Conservation (phyloP, 2,888 invertebrate species). For the Kuschelorhynchus macadamiae region DNA sequence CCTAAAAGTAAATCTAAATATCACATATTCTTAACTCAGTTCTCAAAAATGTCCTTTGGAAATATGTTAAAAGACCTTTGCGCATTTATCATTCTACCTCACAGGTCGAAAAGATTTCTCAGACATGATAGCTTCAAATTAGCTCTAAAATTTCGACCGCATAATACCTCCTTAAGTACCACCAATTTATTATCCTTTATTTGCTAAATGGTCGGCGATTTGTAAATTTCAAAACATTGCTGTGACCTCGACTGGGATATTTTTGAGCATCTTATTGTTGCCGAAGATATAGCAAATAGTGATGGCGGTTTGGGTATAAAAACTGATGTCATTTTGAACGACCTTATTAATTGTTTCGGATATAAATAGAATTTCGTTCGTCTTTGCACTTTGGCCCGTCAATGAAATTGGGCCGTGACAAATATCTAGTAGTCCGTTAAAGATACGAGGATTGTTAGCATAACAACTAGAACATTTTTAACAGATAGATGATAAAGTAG, state of each 20-base stretch:
- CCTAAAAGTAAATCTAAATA: no score
- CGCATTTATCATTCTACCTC: conserved; percentile 18
- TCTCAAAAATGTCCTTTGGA: conserved; percentile 5
- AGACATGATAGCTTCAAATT: conserved; percentile 23
- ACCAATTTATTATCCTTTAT: conserved; percentile 48
- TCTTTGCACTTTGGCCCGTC: no score
- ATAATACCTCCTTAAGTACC: conserved; percentile 59
- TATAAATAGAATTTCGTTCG: no score
- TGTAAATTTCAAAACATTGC: conserved; percentile 33
- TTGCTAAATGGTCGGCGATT: conserved; percentile 40
- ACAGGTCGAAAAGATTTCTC: conserved; percentile 30
- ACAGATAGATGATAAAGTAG: no score
- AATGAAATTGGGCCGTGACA: no score
- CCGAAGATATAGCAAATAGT: conserved; percentile 24
- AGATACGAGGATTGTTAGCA: no score
- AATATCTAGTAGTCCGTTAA: no score
- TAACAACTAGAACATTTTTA: no score
- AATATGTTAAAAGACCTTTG: conserved; percentile 7
- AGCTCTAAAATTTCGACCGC: conserved; percentile 32
- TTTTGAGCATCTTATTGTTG: conserved; percentile 32
- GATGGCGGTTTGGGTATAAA: conserved; percentile 25
- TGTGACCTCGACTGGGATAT: conserved; percentile 32
- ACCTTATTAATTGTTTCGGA: no score
- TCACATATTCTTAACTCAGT: no score
- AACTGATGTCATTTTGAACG: conserved; percentile 51